These are phyloP conservation scores for Zeuzera pyrina DNA, from an alignment of 2,888 invertebrate species.

Conservation along the genomic window DNA sequence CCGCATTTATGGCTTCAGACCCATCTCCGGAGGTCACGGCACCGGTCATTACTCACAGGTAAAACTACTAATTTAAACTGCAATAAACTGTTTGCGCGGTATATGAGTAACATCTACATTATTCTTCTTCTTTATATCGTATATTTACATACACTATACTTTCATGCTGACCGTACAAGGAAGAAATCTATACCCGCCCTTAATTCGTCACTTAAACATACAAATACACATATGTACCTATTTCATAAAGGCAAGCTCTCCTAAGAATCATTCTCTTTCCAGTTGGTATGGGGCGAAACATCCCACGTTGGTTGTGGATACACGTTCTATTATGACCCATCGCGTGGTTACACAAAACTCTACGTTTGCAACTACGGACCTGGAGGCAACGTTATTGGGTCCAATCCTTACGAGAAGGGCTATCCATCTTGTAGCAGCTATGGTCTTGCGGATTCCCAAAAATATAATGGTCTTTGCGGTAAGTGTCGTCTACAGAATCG, in stretches of 20 bases:
- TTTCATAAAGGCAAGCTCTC: too few relatives aligned
- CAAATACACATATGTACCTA: too few relatives aligned
- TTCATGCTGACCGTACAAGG: too few relatives aligned
- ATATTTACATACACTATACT: too few relatives aligned
- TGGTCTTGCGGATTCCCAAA: conserved; percentile 79
- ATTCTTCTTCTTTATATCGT: too few relatives aligned
- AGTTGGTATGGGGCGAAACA: conserved; percentile 93
- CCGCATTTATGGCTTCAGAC: conserved; percentile 74
- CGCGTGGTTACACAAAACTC: conserved; percentile 83
- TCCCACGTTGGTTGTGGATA: conserved; percentile 90
- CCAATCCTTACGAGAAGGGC: conserved; percentile 83
- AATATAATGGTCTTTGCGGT: conserved; percentile 86
- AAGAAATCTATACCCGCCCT: too few relatives aligned
- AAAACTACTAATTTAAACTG: too few relatives aligned
- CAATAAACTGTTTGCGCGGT: too few relatives aligned
- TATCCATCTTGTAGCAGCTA: conserved; percentile 79
- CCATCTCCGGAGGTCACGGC: conserved; percentile 76
- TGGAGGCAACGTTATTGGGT: conserved; percentile 84
- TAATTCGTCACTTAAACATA: too few relatives aligned
- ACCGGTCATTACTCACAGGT: conserved; percentile 92
- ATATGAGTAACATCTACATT: too few relatives aligned
- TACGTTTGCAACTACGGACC: conserved; percentile 92
- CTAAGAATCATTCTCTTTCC: conserved; percentile 11
- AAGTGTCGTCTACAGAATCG: too few relatives aligned
- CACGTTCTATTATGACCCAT: conserved; percentile 83